Evolutionary conservation across 2,797 vertebrate genomes (phyloP), one percentile per base, ranked within the genome.

Genomic region (Chelmon rostratus): DNA sequence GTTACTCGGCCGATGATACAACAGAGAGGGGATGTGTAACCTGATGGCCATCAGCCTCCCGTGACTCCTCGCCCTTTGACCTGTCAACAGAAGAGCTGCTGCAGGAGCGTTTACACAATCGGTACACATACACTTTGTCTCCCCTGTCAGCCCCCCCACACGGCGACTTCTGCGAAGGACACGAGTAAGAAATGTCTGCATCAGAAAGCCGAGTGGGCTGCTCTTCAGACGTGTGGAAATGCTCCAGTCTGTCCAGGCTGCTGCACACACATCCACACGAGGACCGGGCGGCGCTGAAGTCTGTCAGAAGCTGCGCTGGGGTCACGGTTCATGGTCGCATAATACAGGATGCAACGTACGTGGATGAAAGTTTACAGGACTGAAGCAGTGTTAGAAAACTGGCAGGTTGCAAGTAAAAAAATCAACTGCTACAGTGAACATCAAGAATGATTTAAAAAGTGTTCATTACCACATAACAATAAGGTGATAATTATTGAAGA

Each of bases 41-140:
- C 90, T 70, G 68, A 54, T 64, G 88, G 87, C 59, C 86, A 67
- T 89, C 75, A 53, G 71, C 91, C 75, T 85, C 76, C 74, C 37
- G 50, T n/a, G 16, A 78, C 84, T 61, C 79, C 38, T 76, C 46
- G 75, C 68, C 83, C 89, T 90, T 92, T 89, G 89, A 88, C 90
- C 85, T 82, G 86, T 90, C 75, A 88, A 92, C 72, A 93, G 69
- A 88, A 18, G 52, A 73, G 69, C 78, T 73, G 62, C 78, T 67
- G 73, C 49, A 58, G 62, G 31, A 31, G 64, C 69, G 38, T 79
- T 90, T 88, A 73, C 76, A 79, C 90, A 92, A 78, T 90, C 84
- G 67, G 79, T 53, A 88, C 87, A 76, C 71, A 81, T 81, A 73
- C 68, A 89, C 85, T 86, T 86, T 89, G 82, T 79, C 74, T 73